Conservation (phyloP, 2,888 invertebrate species). For the Ormia ochracea region DNA sequence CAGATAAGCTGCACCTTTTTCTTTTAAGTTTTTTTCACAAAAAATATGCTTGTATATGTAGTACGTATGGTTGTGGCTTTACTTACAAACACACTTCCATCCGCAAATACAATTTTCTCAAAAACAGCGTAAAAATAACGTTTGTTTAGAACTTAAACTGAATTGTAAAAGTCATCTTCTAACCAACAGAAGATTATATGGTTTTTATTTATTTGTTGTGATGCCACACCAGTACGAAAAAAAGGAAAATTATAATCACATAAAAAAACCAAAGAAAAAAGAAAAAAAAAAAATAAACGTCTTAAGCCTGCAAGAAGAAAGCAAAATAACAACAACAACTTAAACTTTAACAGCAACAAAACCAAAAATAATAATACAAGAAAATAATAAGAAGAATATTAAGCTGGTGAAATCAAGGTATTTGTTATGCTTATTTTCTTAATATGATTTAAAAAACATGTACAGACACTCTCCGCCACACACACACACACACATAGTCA, state of each 20-base stretch:
- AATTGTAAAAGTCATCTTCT: slow-evolving; percentile 35
- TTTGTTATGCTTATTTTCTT: slow-evolving; percentile 63
- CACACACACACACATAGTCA: background rate
- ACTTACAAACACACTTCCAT: background rate
- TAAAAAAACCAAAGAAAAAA: background rate
- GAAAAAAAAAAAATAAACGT: slow-evolving; percentile 24
- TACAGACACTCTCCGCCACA: background rate
- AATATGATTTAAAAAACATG: slow-evolving; percentile 30
- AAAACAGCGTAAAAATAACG: background rate
- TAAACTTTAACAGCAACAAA: slow-evolving; percentile 5
- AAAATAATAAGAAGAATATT: slow-evolving; percentile 26
- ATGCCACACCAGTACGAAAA: slow-evolving; percentile 6
- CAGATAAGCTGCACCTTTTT: slow-evolving; percentile 46
- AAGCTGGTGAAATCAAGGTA: slow-evolving; percentile 58
- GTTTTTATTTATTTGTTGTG: slow-evolving; percentile 43
- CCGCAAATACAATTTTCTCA: slow-evolving; percentile 23
- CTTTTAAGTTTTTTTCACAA: background rate
- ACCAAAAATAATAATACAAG: slow-evolving; percentile 3
- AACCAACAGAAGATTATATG: slow-evolving; percentile 46
- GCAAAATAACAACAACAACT: slow-evolving; percentile 42
- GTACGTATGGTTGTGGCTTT: no score
- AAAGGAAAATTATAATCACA: background rate
- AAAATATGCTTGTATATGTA: background rate
- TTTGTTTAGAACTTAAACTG: slow-evolving; percentile 9
- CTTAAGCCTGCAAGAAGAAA: slow-evolving; percentile 53